A percentile compares a stretch with the other conserved stretches of the same genome.
These are phyloP conservation scores for Ginglymostoma cirratum DNA, from an alignment of 2,113 vertebrate species.

Conservation along the genomic window DNA sequence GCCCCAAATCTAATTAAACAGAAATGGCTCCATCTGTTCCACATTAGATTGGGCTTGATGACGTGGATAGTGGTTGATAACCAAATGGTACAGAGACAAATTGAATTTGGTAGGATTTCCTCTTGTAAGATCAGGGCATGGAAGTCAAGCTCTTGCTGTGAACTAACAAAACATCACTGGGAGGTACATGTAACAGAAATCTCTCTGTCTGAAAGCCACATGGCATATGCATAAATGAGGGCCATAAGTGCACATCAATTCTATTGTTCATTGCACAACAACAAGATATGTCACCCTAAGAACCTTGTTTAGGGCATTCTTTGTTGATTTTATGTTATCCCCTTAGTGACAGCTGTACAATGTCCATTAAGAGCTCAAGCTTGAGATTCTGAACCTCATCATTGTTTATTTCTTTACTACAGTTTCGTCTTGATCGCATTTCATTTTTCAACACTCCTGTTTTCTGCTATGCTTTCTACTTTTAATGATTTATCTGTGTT, in stretches of 20 bases:
- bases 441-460: background rate
- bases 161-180: slow-evolving; percentile 69
- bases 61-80: slow-evolving; percentile 57
- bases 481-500: background rate
- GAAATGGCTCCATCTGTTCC: slow-evolving; percentile 72
- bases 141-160: slow-evolving; percentile 75
- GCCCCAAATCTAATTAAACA: slow-evolving; percentile 69
- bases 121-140: slow-evolving; percentile 63
- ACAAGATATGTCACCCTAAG: slow-evolving; percentile 60
- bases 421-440: background rate
- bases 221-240: slow-evolving; percentile 67
- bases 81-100: slow-evolving; percentile 67
- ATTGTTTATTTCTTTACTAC: background rate
- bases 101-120: slow-evolving; percentile 66
- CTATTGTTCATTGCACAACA: slow-evolving; percentile 64
- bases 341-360: slow-evolving; percentile 63
- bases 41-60: slow-evolving; percentile 60
- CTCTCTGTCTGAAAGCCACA: slow-evolving; percentile 74
- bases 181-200: slow-evolving; percentile 57
- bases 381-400: background rate
- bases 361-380: slow-evolving; percentile 50
- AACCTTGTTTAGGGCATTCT: slow-evolving; percentile 66
- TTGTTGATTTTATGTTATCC: slow-evolving; percentile 62
- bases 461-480: background rate
- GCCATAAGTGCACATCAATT: slow-evolving; percentile 71